phyloP scores from a whole-genome alignment of 1,140 invertebrate genomes.

The Pectinophora gossypiella region DNA sequence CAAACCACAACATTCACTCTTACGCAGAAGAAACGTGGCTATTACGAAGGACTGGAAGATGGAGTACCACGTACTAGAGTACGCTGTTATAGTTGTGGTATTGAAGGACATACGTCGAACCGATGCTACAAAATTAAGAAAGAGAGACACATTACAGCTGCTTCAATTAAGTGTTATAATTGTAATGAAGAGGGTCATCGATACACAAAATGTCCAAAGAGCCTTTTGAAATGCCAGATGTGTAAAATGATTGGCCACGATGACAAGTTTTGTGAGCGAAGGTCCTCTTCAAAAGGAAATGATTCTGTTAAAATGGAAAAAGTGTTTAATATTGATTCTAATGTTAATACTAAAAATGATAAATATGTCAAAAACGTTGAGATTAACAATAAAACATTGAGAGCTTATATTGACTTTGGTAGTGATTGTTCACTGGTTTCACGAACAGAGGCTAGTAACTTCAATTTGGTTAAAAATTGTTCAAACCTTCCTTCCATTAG shows the following conservation, averaged over 20 bases:
- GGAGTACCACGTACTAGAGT: too few species aligned
- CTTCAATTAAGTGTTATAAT: background rate
- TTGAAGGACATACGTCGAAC: background rate
- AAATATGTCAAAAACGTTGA: background rate
- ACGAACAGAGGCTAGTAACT: background rate
- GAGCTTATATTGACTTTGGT: background rate
- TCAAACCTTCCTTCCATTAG: background rate
- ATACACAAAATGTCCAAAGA: background rate
- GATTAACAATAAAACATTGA: constrained; percentile 1
- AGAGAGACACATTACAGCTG: background rate
- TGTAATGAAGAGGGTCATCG: background rate
- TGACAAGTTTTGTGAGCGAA: background rate
- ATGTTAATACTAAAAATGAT: too few species aligned
- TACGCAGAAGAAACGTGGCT: background rate
- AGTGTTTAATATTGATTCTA: background rate
- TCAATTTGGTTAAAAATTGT: background rate
- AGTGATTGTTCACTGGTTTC: background rate
- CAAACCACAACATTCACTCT: background rate
- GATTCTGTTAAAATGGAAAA: background rate
- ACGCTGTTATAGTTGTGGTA: background rate
- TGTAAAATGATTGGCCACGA: background rate
- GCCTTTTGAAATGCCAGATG: background rate
- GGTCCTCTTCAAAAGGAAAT: background rate
- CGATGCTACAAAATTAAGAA: background rate
- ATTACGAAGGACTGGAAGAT: background rate